These are phyloP conservation scores for Drosophila yakuba DNA, from an alignment of 1,140 invertebrate species.

Conservation along the genomic window DNA sequence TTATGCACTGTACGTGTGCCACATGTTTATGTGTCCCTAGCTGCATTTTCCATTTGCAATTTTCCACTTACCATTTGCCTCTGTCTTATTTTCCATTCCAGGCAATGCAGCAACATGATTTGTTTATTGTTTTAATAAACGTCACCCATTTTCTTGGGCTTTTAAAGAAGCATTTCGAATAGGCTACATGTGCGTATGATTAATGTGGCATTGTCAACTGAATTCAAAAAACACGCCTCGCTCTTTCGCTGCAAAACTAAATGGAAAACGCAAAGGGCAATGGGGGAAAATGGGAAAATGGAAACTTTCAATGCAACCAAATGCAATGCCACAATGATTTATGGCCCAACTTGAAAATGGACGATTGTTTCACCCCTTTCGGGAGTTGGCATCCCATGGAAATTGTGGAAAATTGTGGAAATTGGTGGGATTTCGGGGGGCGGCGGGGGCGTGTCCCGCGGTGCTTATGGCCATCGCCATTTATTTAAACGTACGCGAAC, in stretches of 20 bases:
- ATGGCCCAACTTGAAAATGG: conserved; percentile 50
- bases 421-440: conserved; percentile 14
- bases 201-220: conserved; percentile 62
- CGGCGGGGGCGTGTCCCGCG: conserved; percentile 19
- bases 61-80: conserved; percentile 5
- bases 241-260: conserved; percentile 36
- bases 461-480: conserved; percentile 61
- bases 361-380: conserved; percentile 45
- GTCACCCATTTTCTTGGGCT: conserved; percentile 68
- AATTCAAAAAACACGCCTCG: conserved; percentile 26
- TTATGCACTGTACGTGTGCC: conserved; percentile 71
- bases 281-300: conserved; percentile 23
- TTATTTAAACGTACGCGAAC: conserved; percentile 77
- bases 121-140: conserved; percentile 82
- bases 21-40: conserved; percentile 41
- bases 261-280: conserved; percentile 24
- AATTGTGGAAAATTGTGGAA: conserved; percentile 8
- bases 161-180: conserved; percentile 63
- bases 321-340: conserved; percentile 50
- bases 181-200: conserved; percentile 53
- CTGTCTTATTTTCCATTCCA: background rate
- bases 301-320: conserved; percentile 53
- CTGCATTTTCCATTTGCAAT: conserved; percentile 14
- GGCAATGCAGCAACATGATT: conserved; percentile 45
- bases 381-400: conserved; percentile 29